Evolutionary conservation across 2,113 vertebrate genomes (phyloP).

Genomic region (Malurus alboscapulatus): DNA sequence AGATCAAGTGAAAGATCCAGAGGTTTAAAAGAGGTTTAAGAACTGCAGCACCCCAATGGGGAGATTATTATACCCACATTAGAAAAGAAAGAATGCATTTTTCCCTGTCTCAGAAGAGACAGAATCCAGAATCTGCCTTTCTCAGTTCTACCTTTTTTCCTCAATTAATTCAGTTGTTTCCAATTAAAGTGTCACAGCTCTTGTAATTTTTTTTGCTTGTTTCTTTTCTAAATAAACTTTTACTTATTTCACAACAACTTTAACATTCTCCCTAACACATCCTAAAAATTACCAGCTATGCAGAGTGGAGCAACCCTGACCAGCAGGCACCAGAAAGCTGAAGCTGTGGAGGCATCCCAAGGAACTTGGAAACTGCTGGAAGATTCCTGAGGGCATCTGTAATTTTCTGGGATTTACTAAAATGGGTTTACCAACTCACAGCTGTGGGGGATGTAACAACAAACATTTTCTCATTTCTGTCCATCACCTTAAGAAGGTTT

Average conservation of each 20-base stretch:
- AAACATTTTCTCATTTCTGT: neutral
- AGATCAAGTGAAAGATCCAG: neutral
- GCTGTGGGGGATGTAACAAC: neutral
- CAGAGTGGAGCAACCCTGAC: neutral
- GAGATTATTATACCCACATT: neutral
- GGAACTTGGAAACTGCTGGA: neutral
- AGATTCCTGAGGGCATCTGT: neutral
- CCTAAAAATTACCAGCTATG: neutral
- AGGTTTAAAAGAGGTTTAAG: neutral
- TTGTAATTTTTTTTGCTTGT: neutral
- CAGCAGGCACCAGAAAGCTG: neutral
- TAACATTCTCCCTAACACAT: neutral
- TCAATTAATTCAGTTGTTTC: neutral
- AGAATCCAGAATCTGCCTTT: neutral
- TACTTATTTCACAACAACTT: neutral
- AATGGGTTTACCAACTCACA: neutral
- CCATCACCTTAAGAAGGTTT: neutral
- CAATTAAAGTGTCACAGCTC: neutral
- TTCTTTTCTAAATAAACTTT: neutral
- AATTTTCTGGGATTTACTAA: neutral
- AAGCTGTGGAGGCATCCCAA: neutral
- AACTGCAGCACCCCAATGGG: neutral
- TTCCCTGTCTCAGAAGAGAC: neutral
- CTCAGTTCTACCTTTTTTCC: neutral
- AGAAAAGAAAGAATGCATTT: neutral